Conservation (phyloP, 1,140 invertebrate genomes). For the Mylabris phalerata region DNA sequence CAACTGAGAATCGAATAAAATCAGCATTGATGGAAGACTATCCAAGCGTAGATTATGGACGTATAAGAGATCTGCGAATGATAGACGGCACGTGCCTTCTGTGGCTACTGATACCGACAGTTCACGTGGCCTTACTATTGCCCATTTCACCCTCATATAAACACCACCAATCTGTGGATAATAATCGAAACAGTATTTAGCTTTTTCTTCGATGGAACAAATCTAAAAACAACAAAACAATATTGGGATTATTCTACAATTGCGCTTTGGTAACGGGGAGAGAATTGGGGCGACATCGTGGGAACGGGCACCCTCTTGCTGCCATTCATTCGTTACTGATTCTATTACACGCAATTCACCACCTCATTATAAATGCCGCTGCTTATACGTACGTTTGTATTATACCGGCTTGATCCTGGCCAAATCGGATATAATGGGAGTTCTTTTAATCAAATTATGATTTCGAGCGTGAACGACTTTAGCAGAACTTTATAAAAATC, state of each 20-base stretch:
- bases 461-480: no score
- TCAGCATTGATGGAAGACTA: no score
- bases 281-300: constrained; percentile 12
- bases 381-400: no score
- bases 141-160: constrained; percentile 1
- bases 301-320: background rate
- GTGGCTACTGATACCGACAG: constrained; percentile 36
- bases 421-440: background rate
- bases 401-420: no score
- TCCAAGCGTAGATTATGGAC: constrained; percentile 9
- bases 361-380: constrained; percentile 4
- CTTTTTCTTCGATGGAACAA: no score
- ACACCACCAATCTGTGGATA: no score
- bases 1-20: no score
- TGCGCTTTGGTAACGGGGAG: background rate
- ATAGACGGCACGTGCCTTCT: constrained; percentile 34
- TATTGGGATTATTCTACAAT: constrained; percentile 1
- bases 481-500: background rate
- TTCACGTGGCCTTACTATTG: constrained; percentile 27
- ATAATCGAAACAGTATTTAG: no score
- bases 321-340: constrained; percentile 1
- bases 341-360: constrained; percentile 14
- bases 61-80: constrained; percentile 25
- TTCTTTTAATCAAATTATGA: constrained; percentile 12
- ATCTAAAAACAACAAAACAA: constrained; percentile 1